Evolutionary conservation across 2,797 vertebrate genomes (phyloP).

Genomic region (Pitangus sulphuratus): DNA sequence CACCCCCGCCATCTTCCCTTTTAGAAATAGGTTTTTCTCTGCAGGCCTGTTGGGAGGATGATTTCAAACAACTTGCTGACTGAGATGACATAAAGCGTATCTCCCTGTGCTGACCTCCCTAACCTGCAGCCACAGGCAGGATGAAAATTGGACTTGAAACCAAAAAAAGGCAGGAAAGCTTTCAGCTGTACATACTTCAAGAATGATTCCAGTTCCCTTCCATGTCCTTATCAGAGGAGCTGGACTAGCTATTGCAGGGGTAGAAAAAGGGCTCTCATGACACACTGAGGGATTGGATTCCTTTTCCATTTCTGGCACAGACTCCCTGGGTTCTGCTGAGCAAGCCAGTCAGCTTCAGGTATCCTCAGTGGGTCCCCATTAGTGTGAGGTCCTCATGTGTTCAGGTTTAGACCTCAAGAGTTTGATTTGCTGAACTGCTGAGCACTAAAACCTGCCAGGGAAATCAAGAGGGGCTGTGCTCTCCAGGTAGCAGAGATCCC

Average conservation of each 20-base stretch:
- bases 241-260: background rate
- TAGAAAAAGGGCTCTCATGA: background rate
- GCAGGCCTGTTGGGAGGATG: background rate
- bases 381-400: background rate
- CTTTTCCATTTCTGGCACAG: background rate
- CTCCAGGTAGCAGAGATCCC: background rate
- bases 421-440: background rate
- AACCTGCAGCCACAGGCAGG: background rate
- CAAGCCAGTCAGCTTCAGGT: background rate
- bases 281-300: background rate
- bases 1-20: background rate
- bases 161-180: background rate
- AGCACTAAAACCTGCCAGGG: background rate
- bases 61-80: background rate
- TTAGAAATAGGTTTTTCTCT: background rate
- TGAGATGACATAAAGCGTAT: background rate
- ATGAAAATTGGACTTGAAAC: background rate
- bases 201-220: background rate
- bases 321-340: background rate
- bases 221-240: background rate
- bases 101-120: background rate
- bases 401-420: background rate
- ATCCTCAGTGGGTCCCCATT: background rate
- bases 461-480: background rate
- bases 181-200: background rate